phyloP scores from a whole-genome alignment of 2,797 vertebrate species.

The Melanogrammus aeglefinus region DNA sequence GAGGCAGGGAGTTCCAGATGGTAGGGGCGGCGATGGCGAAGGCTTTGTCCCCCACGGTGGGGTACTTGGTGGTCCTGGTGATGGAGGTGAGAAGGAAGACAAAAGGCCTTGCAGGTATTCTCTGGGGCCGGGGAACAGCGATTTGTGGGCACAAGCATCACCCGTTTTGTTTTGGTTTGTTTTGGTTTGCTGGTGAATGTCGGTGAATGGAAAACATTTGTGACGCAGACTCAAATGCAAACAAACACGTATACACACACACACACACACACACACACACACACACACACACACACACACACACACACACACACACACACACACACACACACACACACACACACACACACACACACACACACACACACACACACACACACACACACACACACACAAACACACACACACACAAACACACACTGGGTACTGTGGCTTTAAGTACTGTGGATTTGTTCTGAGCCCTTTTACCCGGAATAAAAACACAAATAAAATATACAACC shows the following conservation, averaged over 20 bases:
- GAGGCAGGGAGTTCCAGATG: too few relatives aligned
- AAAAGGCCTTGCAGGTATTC: background rate
- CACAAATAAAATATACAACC: background rate
- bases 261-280: background rate
- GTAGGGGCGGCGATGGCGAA: too few relatives aligned
- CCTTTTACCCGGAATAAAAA: background rate
- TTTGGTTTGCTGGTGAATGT: too few relatives aligned
- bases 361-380: too few relatives aligned
- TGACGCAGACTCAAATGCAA: background rate
- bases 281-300: background rate
- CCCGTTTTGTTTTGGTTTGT: too few relatives aligned
- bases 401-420: too few relatives aligned
- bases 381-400: too few relatives aligned
- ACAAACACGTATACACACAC: background rate
- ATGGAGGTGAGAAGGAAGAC: too few relatives aligned
- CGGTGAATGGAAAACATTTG: background rate
- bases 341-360: too few relatives aligned
- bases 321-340: background rate
- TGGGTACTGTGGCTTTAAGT: background rate
- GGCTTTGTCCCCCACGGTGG: too few relatives aligned
- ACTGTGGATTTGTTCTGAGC: background rate
- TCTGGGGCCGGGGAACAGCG: background rate
- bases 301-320: background rate
- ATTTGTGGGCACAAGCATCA: background rate
- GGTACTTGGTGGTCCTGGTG: too few relatives aligned